These are phyloP conservation scores for Dyspetes luteomarginatus DNA, from an alignment of 2,888 invertebrate species.

Conservation along the genomic window DNA sequence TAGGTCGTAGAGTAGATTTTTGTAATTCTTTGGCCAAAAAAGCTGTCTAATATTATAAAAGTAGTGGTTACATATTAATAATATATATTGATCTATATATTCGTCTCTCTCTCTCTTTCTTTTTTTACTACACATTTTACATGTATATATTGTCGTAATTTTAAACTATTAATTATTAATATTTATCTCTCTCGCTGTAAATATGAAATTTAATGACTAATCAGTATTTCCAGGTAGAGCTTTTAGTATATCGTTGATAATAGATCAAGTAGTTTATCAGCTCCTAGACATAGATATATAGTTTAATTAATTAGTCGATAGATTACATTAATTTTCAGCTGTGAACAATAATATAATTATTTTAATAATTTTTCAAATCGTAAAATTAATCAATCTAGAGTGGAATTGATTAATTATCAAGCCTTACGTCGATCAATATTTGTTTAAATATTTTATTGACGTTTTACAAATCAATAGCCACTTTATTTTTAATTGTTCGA, in stretches of 20 bases:
- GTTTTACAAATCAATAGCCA: no score
- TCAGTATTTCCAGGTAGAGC: conserved; percentile 28
- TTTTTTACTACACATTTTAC: neutral
- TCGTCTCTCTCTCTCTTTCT: neutral
- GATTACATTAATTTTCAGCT: conserved; percentile 22
- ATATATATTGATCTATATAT: neutral
- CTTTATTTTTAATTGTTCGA: no score
- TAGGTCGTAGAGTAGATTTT: conserved; percentile 33
- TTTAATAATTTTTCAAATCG: no score
- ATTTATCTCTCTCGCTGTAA: no score
- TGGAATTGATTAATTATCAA: no score
- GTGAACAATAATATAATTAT: neutral
- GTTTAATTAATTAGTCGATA: conserved; percentile 3
- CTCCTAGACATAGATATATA: conserved; percentile 1
- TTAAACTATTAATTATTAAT: conserved; percentile 8
- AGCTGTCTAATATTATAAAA: neutral
- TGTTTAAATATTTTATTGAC: no score
- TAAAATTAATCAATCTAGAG: no score
- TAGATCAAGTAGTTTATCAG: conserved; percentile 20
- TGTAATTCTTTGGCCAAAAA: neutral
- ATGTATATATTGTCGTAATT: conserved; percentile 10
- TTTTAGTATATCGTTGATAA: conserved; percentile 27
- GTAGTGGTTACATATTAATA: neutral
- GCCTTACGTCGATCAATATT: no score
- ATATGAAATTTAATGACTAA: conserved; percentile 6